Evolutionary conservation across 2,797 vertebrate genomes (phyloP).

Genomic region (Todus mexicanus): DNA sequence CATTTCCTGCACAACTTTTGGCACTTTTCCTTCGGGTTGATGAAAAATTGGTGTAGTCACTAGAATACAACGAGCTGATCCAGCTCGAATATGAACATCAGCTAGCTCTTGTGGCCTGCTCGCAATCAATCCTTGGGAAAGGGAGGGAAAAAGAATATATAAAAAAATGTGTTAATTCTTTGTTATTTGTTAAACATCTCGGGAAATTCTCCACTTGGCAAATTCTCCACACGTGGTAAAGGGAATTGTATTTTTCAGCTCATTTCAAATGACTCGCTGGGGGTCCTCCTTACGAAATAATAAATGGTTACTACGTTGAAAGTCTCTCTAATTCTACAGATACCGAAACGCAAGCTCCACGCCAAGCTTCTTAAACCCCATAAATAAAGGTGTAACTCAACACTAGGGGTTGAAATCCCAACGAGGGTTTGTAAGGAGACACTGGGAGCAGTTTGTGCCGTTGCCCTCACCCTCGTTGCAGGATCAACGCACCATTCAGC

Average conservation of each 20-base stretch:
- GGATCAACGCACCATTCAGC: neutral
- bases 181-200: neutral
- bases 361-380: neutral
- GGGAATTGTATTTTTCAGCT: neutral
- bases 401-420: fast-evolving
- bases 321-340: neutral
- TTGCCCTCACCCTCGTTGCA: fast-evolving
- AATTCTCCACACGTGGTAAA: neutral
- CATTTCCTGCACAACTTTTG: neutral
- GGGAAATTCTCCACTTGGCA: neutral
- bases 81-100: neutral
- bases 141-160: neutral
- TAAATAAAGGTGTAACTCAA: neutral
- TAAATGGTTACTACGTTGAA: neutral
- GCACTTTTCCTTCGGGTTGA: neutral
- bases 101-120: neutral
- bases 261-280: neutral
- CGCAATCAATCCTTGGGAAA: neutral
- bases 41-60: neutral
- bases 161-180: neutral
- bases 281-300: neutral
- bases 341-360: neutral
- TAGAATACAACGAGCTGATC: neutral
- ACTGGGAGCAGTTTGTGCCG: fast-evolving
- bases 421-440: too few species aligned